Base-by-base conservation (phyloP, 2,113 vertebrate species). In the Nannobrachium achirus region DNA sequence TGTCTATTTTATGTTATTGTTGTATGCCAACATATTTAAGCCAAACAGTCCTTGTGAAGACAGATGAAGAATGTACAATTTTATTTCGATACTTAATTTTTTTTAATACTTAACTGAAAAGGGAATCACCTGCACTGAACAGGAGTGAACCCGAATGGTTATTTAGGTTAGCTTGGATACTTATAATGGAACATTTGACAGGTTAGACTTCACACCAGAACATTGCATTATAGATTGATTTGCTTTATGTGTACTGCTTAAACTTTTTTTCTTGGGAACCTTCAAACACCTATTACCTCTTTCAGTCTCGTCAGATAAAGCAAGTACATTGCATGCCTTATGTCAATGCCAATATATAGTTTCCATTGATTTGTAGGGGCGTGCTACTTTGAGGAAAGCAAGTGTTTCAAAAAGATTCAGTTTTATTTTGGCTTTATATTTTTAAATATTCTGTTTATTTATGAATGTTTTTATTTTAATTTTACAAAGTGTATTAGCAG, bases 101-200 rank as follows among this genome's bases (percentile, higher is more conserved):
- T 33, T 33, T 33, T 33, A 33, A 33, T 33, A 33, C 25, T 3
- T 33, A 33, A 33, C 25, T 33, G 25, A 33, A 33, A 33, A 33
- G 3, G 10, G 10, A 14, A 10, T 10, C 1, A 45, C 64, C n/a
- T 60, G 63, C 0, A 16, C 70, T 62, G 53, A 50, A 56, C 83
- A 87, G 85, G 67, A 68, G 78, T 77, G 69, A 72, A 56, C 50
- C 72, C 1, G 10, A 83, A 10, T 19, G 14, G 7, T 10, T 15
- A 19, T 39, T 11, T 10, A 7, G 69, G 6, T 50, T 53, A 59
- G 40, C 14, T 46, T 68, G 19, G 66, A 66, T 33, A 33, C 15
- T 38, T 41, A 7, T 15, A 2, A 14, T 33, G 39, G 56, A 79
- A 44, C 55, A 73, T 7, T 16, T 81, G 49, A 20, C 71, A 82